phyloP scores from a whole-genome alignment of 2,888 invertebrate genomes.

The Zonitis immaculata region DNA sequence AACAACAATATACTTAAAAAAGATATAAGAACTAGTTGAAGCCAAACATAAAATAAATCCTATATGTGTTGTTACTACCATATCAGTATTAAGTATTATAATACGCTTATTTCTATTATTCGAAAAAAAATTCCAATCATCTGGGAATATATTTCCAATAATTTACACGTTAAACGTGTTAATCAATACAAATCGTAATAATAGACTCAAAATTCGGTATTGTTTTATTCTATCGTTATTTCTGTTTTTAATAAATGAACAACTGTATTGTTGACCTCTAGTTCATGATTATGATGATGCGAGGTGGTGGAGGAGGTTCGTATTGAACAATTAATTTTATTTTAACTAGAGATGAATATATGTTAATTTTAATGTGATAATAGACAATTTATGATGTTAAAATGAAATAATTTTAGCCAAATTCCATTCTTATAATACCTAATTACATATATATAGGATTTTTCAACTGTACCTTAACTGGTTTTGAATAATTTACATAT shows the following conservation, averaged over 20 bases:
- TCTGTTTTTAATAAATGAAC: too few species aligned
- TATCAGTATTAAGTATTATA: neutral
- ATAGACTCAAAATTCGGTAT: too few species aligned
- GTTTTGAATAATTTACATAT: constrained; percentile 28
- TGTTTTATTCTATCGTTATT: too few species aligned
- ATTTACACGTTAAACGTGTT: too few species aligned
- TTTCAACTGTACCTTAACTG: constrained; percentile 6
- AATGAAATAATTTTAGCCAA: too few species aligned
- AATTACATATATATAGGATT: too few species aligned
- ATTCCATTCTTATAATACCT: too few species aligned
- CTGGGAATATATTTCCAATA: too few species aligned
- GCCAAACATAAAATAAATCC: neutral
- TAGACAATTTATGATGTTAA: too few species aligned
- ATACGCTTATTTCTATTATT: too few species aligned
- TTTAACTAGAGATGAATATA: neutral
- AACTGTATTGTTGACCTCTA: constrained; percentile 4
- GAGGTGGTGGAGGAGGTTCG: neutral
- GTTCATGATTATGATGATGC: neutral
- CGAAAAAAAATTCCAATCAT: too few species aligned
- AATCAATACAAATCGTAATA: too few species aligned
- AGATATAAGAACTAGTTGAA: constrained; percentile 1
- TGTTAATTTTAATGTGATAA: neutral
- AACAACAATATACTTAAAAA: neutral
- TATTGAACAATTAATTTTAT: constrained; percentile 5
- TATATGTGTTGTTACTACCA: constrained; percentile 1